phyloP scores from a whole-genome alignment of 2,797 vertebrate species.

The Myotis daubentonii region DNA sequence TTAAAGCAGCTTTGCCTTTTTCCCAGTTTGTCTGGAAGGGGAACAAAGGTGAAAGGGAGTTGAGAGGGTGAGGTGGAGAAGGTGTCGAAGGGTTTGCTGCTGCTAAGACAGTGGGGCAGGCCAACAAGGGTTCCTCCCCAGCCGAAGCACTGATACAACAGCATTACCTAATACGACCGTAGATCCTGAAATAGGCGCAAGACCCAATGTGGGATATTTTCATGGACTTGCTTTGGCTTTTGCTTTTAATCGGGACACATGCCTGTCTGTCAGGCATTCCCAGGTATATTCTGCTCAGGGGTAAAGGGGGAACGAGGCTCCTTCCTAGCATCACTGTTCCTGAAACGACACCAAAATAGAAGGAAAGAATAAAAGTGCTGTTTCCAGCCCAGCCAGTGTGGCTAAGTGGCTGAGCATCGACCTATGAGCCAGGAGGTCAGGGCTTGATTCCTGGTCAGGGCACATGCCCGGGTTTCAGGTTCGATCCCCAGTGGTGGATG shows the following conservation, averaged over 20 bases:
- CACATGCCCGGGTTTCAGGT: too few species aligned
- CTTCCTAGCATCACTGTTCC: not conserved
- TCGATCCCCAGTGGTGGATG: too few species aligned
- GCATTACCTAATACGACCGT: not conserved
- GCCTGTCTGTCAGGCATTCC: not conserved
- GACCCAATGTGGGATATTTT: not conserved
- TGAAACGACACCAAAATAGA: not conserved
- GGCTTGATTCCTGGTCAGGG: too few species aligned
- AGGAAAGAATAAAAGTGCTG: not conserved
- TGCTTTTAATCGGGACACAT: not conserved
- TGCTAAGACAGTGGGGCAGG: not conserved
- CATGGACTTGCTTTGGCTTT: not conserved
- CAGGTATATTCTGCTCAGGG: not conserved
- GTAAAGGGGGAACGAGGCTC: not conserved
- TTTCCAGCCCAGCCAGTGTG: not conserved
- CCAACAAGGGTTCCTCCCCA: not conserved
- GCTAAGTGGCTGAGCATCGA: too few species aligned
- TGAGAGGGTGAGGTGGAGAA: not conserved
- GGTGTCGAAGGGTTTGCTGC: not conserved
- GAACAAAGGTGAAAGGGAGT: not conserved
- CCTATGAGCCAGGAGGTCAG: too few species aligned
- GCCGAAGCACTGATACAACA: not conserved
- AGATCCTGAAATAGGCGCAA: not conserved
- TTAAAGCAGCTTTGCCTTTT: not conserved
- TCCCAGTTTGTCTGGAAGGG: not conserved